These are phyloP conservation scores for Macrocentrus cingulum DNA, from an alignment of 1,140 invertebrate genomes.

Conservation along the genomic window DNA sequence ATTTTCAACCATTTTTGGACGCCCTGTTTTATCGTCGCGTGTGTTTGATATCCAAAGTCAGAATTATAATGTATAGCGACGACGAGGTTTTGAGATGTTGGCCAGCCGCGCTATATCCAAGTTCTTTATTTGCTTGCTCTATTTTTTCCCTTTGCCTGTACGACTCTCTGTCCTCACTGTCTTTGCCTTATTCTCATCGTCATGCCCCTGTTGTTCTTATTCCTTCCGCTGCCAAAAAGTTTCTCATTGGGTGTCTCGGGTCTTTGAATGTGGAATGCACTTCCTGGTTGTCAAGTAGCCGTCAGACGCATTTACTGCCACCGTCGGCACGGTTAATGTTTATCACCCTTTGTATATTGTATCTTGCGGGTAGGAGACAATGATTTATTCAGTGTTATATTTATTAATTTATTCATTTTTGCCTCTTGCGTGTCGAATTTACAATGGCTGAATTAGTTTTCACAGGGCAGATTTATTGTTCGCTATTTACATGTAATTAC, in stretches of 20 bases:
- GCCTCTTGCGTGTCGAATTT: too few species aligned
- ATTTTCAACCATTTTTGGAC: slow-evolving; percentile 2
- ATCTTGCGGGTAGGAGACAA: too few species aligned
- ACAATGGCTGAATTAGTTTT: too few species aligned
- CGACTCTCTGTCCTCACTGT: too few species aligned
- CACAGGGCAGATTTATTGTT: too few species aligned
- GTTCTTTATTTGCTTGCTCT: background rate
- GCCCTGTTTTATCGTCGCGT: background rate
- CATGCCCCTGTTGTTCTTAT: slow-evolving; percentile 8
- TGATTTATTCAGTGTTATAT: too few species aligned
- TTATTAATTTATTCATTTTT: too few species aligned
- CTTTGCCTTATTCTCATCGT: slow-evolving; percentile 13
- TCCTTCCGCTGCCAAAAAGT: slow-evolving; percentile 23
- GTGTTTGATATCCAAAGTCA: slow-evolving; percentile 20
- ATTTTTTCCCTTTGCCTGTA: too few species aligned
- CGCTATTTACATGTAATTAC: too few species aligned
- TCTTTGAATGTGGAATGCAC: slow-evolving; percentile 24
- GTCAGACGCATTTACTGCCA: slow-evolving; percentile 8
- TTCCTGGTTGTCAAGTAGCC: slow-evolving; percentile 26
- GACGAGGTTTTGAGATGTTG: slow-evolving; percentile 1
- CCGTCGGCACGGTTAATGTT: background rate
- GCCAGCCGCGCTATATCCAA: background rate
- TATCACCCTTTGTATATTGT: background rate
- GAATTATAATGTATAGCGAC: slow-evolving; percentile 1
- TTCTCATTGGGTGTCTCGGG: slow-evolving; percentile 19